phyloP scores from a whole-genome alignment of 2,797 vertebrate species.

The Mionectes olivaceus region DNA sequence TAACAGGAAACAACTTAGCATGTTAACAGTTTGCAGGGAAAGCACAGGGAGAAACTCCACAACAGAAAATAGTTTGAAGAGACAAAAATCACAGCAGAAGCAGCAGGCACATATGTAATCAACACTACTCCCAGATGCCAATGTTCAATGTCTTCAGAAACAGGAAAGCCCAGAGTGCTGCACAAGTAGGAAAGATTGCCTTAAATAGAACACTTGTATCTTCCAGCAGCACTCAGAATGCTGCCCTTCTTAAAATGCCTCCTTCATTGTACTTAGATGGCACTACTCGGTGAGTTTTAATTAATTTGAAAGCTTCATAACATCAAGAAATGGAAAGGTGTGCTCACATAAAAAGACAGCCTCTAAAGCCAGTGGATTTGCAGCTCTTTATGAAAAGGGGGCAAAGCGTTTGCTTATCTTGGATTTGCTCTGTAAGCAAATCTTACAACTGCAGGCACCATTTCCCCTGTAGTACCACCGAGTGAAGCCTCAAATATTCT shows the following conservation, averaged over 20 bases:
- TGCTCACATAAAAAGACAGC: neutral
- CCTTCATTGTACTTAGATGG: neutral
- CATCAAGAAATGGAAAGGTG: neutral
- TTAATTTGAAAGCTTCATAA: neutral
- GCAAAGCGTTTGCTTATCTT: neutral
- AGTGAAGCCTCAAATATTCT: neutral
- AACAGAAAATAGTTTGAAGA: neutral
- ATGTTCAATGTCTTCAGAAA: neutral
- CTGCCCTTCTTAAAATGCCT: neutral
- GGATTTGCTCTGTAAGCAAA: neutral
- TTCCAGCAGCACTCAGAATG: neutral
- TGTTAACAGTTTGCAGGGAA: neutral
- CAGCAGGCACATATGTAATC: neutral
- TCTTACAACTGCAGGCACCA: neutral
- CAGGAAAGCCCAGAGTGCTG: neutral
- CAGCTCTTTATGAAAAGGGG: neutral
- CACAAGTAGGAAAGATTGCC: neutral
- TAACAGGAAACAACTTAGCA: neutral
- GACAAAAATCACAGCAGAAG: neutral
- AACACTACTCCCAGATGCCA: neutral
- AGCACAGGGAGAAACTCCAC: neutral
- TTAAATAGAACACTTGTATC: neutral
- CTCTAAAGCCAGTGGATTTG: neutral
- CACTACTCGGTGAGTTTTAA: neutral
- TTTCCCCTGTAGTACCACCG: neutral